phyloP scores from a whole-genome alignment of 1,140 invertebrate genomes.

The Drosophila mauritiana region DNA sequence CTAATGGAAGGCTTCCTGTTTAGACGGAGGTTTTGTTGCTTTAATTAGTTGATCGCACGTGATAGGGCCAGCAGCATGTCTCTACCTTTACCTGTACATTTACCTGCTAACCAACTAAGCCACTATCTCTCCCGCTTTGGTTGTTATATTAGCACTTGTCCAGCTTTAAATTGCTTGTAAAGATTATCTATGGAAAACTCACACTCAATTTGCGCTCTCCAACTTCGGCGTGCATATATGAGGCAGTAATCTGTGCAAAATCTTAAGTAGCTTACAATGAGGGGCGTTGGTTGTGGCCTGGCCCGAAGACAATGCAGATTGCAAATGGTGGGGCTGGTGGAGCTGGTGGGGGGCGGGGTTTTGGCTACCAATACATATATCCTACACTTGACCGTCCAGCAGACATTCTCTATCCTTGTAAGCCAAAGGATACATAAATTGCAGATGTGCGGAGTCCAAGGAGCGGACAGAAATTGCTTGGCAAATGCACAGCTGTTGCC shows the following conservation, averaged over 20 bases:
- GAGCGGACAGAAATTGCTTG: slow-evolving; percentile 48
- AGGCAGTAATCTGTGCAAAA: slow-evolving; percentile 75
- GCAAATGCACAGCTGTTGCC: slow-evolving; percentile 79
- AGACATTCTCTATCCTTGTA: slow-evolving; percentile 71
- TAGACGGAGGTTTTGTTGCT: slow-evolving; percentile 68
- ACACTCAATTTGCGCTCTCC: slow-evolving; percentile 82
- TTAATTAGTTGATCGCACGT: slow-evolving; percentile 83
- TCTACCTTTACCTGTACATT: not conserved
- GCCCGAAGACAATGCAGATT: slow-evolving; percentile 40
- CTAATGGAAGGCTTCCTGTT: slow-evolving; percentile 81
- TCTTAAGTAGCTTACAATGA: slow-evolving; percentile 83
- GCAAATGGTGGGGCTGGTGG: slow-evolving; percentile 5
- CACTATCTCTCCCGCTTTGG: slow-evolving; percentile 11
- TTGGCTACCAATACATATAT: not conserved
- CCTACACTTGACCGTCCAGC: slow-evolving; percentile 50
- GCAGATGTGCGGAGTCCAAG: slow-evolving; percentile 58
- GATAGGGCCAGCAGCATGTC: slow-evolving; percentile 49
- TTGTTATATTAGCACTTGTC: slow-evolving; percentile 81
- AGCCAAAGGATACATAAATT: slow-evolving; percentile 82
- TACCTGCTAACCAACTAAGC: not conserved
- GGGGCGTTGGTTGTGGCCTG: slow-evolving; percentile 47
- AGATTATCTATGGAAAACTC: slow-evolving; percentile 82
- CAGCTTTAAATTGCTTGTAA: slow-evolving; percentile 82
- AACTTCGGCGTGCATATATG: slow-evolving; percentile 74
- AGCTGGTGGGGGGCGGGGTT: not conserved